Percentiles rank a stretch among this genome's conserved stretches.
Evolutionary conservation across 1,140 invertebrate genomes (phyloP).

Genomic region (Mactra quadrangularis): DNA sequence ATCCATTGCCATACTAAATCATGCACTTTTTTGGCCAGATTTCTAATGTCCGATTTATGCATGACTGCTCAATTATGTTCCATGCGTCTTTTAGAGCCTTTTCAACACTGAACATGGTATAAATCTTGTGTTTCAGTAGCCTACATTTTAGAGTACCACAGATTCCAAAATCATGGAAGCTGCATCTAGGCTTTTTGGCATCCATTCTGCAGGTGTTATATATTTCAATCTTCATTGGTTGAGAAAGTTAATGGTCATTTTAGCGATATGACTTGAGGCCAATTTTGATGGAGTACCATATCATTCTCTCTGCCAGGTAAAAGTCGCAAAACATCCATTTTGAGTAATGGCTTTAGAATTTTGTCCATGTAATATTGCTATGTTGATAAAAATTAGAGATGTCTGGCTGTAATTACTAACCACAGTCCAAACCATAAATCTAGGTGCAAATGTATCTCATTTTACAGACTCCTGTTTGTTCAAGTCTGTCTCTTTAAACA

Average conservation of each 20-base stretch:
- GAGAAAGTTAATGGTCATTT: slow-evolving; percentile 1
- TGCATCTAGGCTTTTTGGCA: neutral
- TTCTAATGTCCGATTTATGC: slow-evolving; percentile 18
- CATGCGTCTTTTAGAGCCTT: slow-evolving; percentile 27
- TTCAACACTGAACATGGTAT: slow-evolving; percentile 4
- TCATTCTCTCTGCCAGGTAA: neutral
- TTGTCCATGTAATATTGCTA: neutral
- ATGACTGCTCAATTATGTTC: too few relatives aligned
- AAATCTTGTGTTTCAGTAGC: slow-evolving; percentile 17
- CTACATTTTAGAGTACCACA: neutral
- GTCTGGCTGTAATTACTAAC: neutral
- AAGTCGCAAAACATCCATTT: neutral
- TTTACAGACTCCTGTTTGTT: neutral
- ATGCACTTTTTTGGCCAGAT: slow-evolving; percentile 18
- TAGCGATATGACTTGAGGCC: slow-evolving; percentile 11
- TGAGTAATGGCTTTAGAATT: neutral
- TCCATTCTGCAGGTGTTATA: too few relatives aligned
- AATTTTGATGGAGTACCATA: slow-evolving; percentile 4
- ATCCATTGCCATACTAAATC: slow-evolving; percentile 3
- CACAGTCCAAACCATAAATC: neutral
- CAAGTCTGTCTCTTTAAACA: neutral
- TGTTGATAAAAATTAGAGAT: neutral
- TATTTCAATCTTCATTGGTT: neutral
- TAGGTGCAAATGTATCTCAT: neutral
- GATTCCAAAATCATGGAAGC: slow-evolving; percentile 9